phyloP scores from a whole-genome alignment of 2,113 vertebrate genomes.

The Fulica atra region DNA sequence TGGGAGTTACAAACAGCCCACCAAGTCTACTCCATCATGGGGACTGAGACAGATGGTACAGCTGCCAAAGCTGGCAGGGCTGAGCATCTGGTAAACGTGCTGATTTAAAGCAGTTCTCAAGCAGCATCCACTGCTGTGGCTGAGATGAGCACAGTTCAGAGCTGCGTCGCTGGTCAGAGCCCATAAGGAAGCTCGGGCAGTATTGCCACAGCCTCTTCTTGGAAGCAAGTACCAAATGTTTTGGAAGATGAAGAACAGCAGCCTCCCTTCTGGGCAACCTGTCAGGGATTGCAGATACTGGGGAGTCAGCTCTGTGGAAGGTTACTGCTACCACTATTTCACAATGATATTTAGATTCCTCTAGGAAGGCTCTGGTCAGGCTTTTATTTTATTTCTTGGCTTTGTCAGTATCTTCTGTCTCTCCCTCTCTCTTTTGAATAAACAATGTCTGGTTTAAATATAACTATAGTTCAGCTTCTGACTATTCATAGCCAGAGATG shows the following conservation, averaged over 20 bases:
- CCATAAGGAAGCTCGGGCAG: neutral
- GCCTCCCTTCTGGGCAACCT: neutral
- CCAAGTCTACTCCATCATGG: neutral
- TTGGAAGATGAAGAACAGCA: slow-evolving; percentile 17
- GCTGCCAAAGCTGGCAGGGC: neutral
- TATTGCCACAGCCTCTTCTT: neutral
- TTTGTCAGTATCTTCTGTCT: neutral
- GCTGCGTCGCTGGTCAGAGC: neutral
- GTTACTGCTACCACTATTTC: slow-evolving; percentile 18
- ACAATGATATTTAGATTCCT: neutral
- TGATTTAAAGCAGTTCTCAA: slow-evolving; percentile 44
- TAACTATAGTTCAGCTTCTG: neutral
- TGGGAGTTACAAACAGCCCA: neutral
- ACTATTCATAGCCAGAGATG: neutral
- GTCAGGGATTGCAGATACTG: neutral
- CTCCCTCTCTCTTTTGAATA: neutral
- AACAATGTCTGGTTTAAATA: slow-evolving; percentile 15
- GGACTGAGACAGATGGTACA: slow-evolving; percentile 11
- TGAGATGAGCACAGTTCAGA: neutral
- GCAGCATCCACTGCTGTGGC: neutral
- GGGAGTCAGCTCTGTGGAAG: neutral
- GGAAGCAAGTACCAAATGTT: neutral
- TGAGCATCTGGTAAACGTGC: neutral
- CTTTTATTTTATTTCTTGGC: slow-evolving; percentile 26
- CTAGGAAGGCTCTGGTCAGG: neutral